Conservation (phyloP, 2,113 vertebrate species). For the Proteles cristata region DNA sequence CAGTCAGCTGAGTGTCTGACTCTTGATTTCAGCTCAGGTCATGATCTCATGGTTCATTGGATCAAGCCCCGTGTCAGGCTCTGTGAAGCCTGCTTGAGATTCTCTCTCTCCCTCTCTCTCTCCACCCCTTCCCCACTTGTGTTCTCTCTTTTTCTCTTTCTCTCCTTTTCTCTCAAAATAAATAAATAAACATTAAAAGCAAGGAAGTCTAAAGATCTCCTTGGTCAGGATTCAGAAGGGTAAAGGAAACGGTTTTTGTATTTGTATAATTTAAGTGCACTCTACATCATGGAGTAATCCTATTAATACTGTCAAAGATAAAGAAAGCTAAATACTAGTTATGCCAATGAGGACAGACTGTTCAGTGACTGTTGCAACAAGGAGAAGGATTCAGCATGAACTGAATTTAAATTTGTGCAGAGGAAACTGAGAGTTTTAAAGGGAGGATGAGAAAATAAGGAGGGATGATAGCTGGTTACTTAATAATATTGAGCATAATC, state of each 20-base stretch:
- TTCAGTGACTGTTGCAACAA: background rate
- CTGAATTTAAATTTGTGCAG: background rate
- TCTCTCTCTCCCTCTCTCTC: too few relatives aligned
- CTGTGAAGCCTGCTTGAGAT: too few relatives aligned
- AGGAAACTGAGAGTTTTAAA: background rate
- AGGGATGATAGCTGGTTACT: background rate
- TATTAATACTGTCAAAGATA: background rate
- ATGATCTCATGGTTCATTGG: too few relatives aligned
- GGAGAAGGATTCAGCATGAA: background rate
- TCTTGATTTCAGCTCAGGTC: too few relatives aligned
- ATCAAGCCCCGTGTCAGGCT: too few relatives aligned
- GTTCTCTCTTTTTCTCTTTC: too few relatives aligned
- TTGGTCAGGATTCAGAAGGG: background rate
- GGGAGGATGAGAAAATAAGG: background rate
- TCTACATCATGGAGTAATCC: background rate
- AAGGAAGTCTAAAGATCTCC: background rate
- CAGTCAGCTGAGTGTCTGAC: too few relatives aligned
- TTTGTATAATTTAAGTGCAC: background rate
- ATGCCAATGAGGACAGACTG: background rate
- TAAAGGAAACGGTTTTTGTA: background rate
- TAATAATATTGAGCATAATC: background rate
- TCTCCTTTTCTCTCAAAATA: too few relatives aligned
- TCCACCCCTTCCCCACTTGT: too few relatives aligned
- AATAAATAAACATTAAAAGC: too few relatives aligned
- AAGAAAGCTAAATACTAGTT: background rate